Percentiles rank a stretch among this genome's conserved stretches.
phyloP scores from a whole-genome alignment of 2,113 vertebrate species.

The Pholis gunnellus region DNA sequence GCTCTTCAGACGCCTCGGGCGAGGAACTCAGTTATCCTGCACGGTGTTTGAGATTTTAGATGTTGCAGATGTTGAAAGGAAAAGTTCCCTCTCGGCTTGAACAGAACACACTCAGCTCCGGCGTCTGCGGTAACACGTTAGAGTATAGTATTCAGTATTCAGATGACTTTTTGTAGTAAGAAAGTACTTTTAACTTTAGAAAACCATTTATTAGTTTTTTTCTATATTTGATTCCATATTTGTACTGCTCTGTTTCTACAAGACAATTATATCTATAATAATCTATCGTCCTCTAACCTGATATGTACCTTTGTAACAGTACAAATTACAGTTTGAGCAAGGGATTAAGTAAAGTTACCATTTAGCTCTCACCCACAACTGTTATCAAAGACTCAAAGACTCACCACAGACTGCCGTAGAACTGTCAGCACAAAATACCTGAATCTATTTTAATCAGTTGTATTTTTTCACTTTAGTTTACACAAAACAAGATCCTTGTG shows the following conservation, averaged over 20 bases:
- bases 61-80: slow-evolving; percentile 41
- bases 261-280: not conserved
- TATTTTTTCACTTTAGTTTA: not conserved
- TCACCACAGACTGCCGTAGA: not conserved
- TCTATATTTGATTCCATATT: not conserved
- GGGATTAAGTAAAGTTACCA: not conserved
- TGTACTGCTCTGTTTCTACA: not conserved
- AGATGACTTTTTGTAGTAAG: not conserved
- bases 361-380: not conserved
- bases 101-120: not conserved
- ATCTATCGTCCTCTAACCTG: not conserved
- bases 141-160: not conserved
- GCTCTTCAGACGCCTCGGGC: slow-evolving; percentile 24
- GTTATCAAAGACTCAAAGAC: not conserved
- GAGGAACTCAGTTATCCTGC: slow-evolving; percentile 40
- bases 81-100: slow-evolving; percentile 21
- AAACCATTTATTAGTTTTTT: not conserved
- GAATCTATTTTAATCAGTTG: not conserved
- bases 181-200: not conserved
- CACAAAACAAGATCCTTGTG: not conserved
- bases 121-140: not conserved
- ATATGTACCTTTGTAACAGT: not conserved
- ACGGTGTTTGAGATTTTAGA: slow-evolving; percentile 44
- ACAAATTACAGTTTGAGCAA: not conserved
- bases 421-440: not conserved